phyloP scores from a whole-genome alignment of 2,888 invertebrate species.

The Rutpela maculata region DNA sequence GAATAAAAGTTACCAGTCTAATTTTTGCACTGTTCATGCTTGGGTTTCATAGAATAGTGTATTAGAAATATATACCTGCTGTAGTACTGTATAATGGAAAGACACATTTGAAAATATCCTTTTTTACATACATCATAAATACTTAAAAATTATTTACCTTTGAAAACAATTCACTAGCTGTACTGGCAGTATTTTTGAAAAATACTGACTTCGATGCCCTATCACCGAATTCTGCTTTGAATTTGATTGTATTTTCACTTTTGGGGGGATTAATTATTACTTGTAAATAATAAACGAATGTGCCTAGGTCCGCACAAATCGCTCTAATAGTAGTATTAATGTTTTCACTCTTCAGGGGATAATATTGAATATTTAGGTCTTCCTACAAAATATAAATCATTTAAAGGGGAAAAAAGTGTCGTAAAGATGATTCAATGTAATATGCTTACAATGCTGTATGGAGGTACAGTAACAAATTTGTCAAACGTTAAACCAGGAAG shows the following conservation, averaged over 20 bases:
- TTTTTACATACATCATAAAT: no score
- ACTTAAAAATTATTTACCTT: conserved; percentile 55
- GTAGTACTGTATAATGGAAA: no score
- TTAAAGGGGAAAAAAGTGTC: neutral
- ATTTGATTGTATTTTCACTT: conserved; percentile 61
- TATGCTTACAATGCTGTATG: conserved; percentile 66
- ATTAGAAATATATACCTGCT: no score
- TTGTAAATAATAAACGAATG: conserved; percentile 76
- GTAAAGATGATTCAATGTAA: neutral
- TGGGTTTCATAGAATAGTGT: no score
- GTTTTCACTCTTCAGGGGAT: conserved; percentile 58
- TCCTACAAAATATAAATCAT: conserved; percentile 47
- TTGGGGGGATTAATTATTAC: conserved; percentile 62
- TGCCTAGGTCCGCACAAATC: conserved; percentile 74
- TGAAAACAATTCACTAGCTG: conserved; percentile 59
- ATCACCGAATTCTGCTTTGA: conserved; percentile 64
- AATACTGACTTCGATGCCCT: conserved; percentile 52
- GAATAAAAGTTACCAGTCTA: no score
- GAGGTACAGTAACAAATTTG: conserved; percentile 58
- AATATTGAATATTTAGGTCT: conserved; percentile 62
- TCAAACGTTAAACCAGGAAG: conserved; percentile 60
- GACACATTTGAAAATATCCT: no score
- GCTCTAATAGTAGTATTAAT: conserved; percentile 65
- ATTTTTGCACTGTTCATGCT: no score
- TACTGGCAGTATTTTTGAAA: conserved; percentile 61